A percentile compares a stretch with the other conserved stretches of the same genome.
These are phyloP conservation scores for Trachymyrmex cornetzi DNA, from an alignment of 1,140 invertebrate species.

Conservation along the genomic window DNA sequence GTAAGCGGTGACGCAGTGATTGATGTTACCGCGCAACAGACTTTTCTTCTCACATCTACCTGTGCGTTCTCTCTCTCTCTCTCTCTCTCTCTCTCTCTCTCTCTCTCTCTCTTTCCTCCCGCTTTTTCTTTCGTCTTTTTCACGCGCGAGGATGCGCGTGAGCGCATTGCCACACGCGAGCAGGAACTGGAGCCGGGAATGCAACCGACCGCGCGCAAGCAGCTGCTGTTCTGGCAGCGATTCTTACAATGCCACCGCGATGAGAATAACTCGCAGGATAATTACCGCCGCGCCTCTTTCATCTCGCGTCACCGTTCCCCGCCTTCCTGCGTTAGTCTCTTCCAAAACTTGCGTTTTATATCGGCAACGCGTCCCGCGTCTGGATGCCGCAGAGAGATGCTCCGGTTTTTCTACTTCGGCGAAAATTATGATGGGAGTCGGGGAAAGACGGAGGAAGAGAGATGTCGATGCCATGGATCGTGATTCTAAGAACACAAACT, in stretches of 20 bases:
- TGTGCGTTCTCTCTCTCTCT: background rate
- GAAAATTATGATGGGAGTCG: constrained; percentile 1
- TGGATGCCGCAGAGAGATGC: constrained; percentile 22
- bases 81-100: constrained; percentile 4
- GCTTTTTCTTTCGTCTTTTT: background rate
- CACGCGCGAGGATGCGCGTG: constrained; percentile 29
- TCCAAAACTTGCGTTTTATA: constrained; percentile 50
- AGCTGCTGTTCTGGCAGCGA: constrained; percentile 75
- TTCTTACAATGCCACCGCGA: constrained; percentile 72
- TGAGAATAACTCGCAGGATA: constrained; percentile 75
- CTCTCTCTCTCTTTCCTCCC: background rate
- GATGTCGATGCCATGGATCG: background rate
- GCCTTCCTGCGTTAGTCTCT: constrained; percentile 6
- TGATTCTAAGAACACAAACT: constrained; percentile 7
- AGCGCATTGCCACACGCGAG: constrained; percentile 22
- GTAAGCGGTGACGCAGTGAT: constrained; percentile 71
- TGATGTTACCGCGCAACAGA: constrained; percentile 69
- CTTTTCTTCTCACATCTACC: constrained; percentile 39
- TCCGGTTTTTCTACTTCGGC: constrained; percentile 20
- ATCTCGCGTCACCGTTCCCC: constrained; percentile 50
- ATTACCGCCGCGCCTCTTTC: constrained; percentile 69
- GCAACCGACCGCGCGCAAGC: constrained; percentile 68
- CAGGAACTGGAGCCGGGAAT: constrained; percentile 63
- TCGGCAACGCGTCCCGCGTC: constrained; percentile 23
- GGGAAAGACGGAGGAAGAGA: background rate